These are phyloP conservation scores for Drosophila affinis DNA, from an alignment of 2,888 invertebrate genomes.

Conservation along the genomic window DNA sequence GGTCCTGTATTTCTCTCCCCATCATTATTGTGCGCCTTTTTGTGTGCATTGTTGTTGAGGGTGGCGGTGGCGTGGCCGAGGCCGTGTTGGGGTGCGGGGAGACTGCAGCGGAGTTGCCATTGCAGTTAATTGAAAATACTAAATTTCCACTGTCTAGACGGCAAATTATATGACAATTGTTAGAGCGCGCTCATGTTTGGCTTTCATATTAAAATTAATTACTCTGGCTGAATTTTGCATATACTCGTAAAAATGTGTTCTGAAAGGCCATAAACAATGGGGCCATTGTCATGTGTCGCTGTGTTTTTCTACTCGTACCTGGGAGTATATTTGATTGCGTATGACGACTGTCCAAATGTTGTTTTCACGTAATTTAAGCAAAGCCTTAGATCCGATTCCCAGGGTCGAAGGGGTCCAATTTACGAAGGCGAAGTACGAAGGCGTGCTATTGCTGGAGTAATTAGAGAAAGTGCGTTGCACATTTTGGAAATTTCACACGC, in stretches of 20 bases:
- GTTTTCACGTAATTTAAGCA: slow-evolving; percentile 28
- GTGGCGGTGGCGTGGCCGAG: slow-evolving; percentile 8
- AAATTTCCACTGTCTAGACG: slow-evolving; percentile 83
- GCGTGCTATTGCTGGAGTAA: slow-evolving; percentile 24
- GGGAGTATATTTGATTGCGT: neutral
- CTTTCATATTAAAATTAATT: slow-evolving; percentile 81
- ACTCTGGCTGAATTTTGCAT: slow-evolving; percentile 67
- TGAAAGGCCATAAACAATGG: slow-evolving; percentile 35
- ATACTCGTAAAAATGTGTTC: slow-evolving; percentile 41
- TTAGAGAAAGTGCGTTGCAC: slow-evolving; percentile 31
- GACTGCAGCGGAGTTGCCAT: slow-evolving; percentile 61
- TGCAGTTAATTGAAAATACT: slow-evolving; percentile 83
- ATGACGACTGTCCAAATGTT: slow-evolving; percentile 1
- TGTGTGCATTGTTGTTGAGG: slow-evolving; percentile 63
- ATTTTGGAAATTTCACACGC: slow-evolving; percentile 58
- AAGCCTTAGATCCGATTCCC: slow-evolving; percentile 14
- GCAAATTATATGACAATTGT: slow-evolving; percentile 83
- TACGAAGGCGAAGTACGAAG: slow-evolving; percentile 9
- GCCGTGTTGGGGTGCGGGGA: slow-evolving; percentile 3
- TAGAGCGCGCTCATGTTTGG: slow-evolving; percentile 73
- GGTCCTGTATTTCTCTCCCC: slow-evolving; percentile 6
- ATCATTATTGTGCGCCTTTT: slow-evolving; percentile 70
- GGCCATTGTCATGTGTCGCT: slow-evolving; percentile 24
- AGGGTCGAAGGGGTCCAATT: neutral
- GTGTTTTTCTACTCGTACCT: slow-evolving; percentile 8